Base-by-base conservation (phyloP, 2,888 invertebrate genomes). In the Hedychridium roseum region DNA sequence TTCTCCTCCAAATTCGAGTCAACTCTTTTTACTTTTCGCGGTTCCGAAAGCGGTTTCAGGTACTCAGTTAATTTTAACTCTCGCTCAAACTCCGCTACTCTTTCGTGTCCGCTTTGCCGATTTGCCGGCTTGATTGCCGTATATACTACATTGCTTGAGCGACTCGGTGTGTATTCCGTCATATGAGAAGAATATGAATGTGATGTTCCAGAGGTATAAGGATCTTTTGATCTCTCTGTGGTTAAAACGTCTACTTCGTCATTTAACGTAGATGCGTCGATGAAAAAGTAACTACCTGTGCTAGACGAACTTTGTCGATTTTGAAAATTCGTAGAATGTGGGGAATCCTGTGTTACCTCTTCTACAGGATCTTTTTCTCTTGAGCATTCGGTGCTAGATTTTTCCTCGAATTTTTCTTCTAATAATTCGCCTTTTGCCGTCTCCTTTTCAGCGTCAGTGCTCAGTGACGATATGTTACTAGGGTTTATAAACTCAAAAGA, bases 261-360 rank as follows among this genome's bases (percentile, higher is more conserved):
- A 15, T 84, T 84, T 54, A 91, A 80, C 70, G 86, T 87, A 4
- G 91, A 87, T 11, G 90, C 91, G 74, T 91, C 90, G 58, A 91
- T 91, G 64, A 91, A 91, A 73, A 88, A 91, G 49, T 86, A 85
- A 78, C 71, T 83, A 60, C 63, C 82, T 60, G 68, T 78, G 71
- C 64, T 76, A 68, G 64, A 69, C 47, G 60, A 66, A 62, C 60
- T 68, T 34, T 61, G 66, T 28, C 52, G 64, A 3, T 54, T 47
- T 14, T 39, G 42, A n/a, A 40, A 18, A 31, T 66, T 60, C 32
- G 54, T 50, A 6, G 57, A 48, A 21, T 50, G 54, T 2, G 60
- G 52, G n/a, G 54, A 50, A 27, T 59, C 54, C 38, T 44, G 50
- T 47, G 20, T 23, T 2, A 48, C 23, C 26, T 60, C 51, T 16